Evolutionary conservation across 2,888 invertebrate species (phyloP).

Genomic region (Helicoverpa assulta): DNA sequence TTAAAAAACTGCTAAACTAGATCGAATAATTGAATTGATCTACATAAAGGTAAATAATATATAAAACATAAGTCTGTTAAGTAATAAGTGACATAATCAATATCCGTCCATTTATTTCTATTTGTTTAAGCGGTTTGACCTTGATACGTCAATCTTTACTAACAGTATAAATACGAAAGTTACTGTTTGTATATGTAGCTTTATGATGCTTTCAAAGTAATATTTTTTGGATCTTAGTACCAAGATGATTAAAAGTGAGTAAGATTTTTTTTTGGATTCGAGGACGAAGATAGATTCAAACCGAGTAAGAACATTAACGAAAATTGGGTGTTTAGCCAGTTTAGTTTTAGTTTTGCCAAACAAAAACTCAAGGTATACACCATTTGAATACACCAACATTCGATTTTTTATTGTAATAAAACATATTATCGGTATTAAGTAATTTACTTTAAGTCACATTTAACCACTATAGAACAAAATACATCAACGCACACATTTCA

Average conservation of each 20-base stretch:
- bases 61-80: conserved; percentile 7
- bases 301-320: no score
- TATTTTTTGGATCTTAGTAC: not conserved
- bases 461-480: conserved; percentile 51
- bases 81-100: conserved; percentile 30
- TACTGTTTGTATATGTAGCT: not conserved
- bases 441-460: not conserved
- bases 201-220: not conserved
- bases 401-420: no score
- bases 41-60: conserved; percentile 10
- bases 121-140: conserved; percentile 31
- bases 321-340: no score
- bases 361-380: no score
- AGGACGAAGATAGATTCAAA: no score
- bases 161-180: not conserved
- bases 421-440: no score
- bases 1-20: not conserved
- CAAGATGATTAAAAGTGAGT: not conserved
- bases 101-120: conserved; percentile 31
- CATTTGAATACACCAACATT: no score
- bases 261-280: no score
- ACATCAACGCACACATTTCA: conserved; percentile 61
- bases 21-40: not conserved
- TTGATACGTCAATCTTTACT: conserved; percentile 24
- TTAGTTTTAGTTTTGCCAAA: no score